Evolutionary conservation across 2,113 vertebrate genomes (phyloP), one percentile per base, ranked within the genome.

Genomic region (Lipophrys pholis): DNA sequence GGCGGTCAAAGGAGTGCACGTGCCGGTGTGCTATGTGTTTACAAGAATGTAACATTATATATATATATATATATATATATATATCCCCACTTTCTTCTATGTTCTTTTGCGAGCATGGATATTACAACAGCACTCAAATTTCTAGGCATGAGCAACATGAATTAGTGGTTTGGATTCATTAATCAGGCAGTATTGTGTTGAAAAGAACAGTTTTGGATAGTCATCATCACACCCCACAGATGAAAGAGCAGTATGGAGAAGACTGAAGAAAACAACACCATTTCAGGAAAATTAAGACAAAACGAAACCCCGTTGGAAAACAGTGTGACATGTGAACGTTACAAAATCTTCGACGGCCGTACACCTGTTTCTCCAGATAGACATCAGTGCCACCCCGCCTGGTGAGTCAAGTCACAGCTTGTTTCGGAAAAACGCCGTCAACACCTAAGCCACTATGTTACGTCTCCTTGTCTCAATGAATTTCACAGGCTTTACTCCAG

Each of bases 341-440:
- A 36, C 12, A 7, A 7, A 55, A 48, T 61, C 51, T 69, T n/a
- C 43, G 35, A 55, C 36, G 42, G 49, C 57, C 51, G 30, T 66
- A 73, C 81, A 86, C 82, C 82, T 76, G 81, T 76, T 82, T 48
- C 46, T 50, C 46, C 66, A 74, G 62, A 63, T 69, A 82, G 66
- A 73, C 69, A 43, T 21, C 35, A 61, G 72, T 66, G 55, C 70
- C 21, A 48, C 63, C 68, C 51, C 1, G 7, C 69, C 82, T 30
- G 71, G 65, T 85, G 81, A 86, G 73, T 82, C 82, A 62, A 60
- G 78, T 72, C 82, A 54, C 69, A 55, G 83, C 79, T 65, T 49
- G 38, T 52, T 16, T 62, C 21, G 2, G 21, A 30, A 30, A 40
- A 14, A 62, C 35, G 10, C 70, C 53, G 49, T 72, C 46, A 76